Percentiles rank a stretch among this genome's conserved stretches.
phyloP scores from a whole-genome alignment of 1,140 invertebrate genomes.

The Lasioglossum albipes region DNA sequence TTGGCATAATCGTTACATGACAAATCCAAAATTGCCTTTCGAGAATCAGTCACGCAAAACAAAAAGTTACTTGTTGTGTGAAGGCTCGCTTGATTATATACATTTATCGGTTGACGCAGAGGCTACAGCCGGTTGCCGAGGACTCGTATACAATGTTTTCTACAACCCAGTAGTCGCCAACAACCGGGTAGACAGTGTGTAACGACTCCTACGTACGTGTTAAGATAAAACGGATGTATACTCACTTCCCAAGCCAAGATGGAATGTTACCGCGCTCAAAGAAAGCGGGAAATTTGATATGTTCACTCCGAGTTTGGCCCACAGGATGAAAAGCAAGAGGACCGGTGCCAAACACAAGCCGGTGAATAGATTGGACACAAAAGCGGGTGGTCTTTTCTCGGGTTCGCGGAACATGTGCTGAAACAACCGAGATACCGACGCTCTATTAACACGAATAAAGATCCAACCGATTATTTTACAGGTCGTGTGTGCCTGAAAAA shows the following conservation, averaged over 20 bases:
- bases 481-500: background rate
- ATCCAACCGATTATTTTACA: no score
- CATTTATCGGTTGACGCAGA: no score
- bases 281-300: conserved; percentile 90
- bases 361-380: conserved; percentile 95
- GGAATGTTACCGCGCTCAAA: conserved; percentile 91
- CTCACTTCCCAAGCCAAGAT: conserved; percentile 88
- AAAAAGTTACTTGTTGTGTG: no score
- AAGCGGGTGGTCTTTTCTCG: conserved; percentile 92
- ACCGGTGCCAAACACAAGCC: conserved; percentile 90
- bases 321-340: conserved; percentile 91
- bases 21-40: no score
- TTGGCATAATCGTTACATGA: no score
- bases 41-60: no score
- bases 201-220: no score
- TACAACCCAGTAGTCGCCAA: no score
- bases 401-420: conserved; percentile 95
- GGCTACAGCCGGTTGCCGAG: no score
- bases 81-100: no score
- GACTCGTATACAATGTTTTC: no score
- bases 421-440: conserved; percentile 64
- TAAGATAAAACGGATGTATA: conserved; percentile 32
- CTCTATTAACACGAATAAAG: background rate
- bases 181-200: no score
- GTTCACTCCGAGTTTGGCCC: conserved; percentile 94